A percentile compares a stretch with the other conserved stretches of the same genome.
Conservation (phyloP, 37 sponge, comb jelly and placozoan species). For the Chondrosia reniformis region DNA sequence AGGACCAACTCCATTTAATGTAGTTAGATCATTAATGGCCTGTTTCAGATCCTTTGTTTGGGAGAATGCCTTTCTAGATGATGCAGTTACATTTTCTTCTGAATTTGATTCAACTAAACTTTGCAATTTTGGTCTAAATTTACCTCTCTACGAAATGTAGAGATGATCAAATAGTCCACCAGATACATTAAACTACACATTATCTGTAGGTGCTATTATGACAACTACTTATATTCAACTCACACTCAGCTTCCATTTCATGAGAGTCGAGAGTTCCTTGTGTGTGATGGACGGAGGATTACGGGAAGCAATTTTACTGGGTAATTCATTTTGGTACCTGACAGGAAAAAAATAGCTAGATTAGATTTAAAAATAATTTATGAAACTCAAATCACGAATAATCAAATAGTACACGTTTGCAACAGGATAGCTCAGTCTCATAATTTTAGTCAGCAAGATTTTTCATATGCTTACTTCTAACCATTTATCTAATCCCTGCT, state of each 20-base stretch:
- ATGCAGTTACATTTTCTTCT: conserved; percentile 35
- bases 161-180: too few species aligned
- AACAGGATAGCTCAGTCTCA: background rate
- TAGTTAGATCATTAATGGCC: conserved; percentile 42
- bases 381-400: background rate
- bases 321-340: conserved; percentile 74
- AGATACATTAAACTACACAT: too few species aligned
- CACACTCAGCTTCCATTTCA: conserved; percentile 84
- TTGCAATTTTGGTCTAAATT: conserved; percentile 73
- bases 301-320: conserved; percentile 17
- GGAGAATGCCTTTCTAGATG: conserved; percentile 38
- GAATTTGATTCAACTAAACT: conserved; percentile 58
- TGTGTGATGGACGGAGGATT: conserved; percentile 35
- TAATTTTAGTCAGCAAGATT: background rate
- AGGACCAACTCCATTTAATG: conserved; percentile 81
- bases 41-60: conserved; percentile 37
- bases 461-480: background rate
- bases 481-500: conserved; percentile 1
- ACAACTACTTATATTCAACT: too few species aligned
- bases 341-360: background rate
- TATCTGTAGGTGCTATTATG: too few species aligned
- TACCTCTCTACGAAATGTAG: conserved; percentile 71
- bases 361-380: background rate
- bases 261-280: conserved; percentile 57
- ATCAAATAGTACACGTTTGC: background rate